A percentile compares a stretch with the other conserved stretches of the same genome.
These are phyloP conservation scores for Alviniconcha strummeri DNA, from an alignment of 2,888 invertebrate genomes.

Conservation along the genomic window DNA sequence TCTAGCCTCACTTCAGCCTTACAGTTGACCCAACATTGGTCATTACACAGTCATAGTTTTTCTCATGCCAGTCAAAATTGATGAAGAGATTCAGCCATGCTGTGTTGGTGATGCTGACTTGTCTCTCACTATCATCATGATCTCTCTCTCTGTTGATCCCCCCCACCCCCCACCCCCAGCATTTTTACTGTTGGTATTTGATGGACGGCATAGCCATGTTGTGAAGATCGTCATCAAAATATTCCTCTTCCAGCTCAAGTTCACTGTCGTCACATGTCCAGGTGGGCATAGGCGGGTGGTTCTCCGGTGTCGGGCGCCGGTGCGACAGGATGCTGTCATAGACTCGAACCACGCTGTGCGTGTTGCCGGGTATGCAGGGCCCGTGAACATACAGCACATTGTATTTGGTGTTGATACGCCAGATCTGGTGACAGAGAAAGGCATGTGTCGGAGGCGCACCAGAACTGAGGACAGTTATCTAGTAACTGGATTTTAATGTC, in stretches of 20 bases:
- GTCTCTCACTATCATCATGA: no score
- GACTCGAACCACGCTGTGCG: constrained; percentile 80
- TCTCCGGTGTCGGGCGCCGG: constrained; percentile 37
- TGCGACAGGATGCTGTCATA: constrained; percentile 85
- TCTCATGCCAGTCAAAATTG: no score
- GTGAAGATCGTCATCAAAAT: constrained; percentile 86
- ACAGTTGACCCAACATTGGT: no score
- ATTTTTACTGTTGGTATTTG: constrained; percentile 27
- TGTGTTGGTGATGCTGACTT: no score
- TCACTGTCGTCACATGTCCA: constrained; percentile 79
- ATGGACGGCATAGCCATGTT: constrained; percentile 77
- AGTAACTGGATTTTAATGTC: no score
- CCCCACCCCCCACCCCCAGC: no score
- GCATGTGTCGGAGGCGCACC: no score
- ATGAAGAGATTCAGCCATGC: no score
- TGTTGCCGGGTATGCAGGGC: constrained; percentile 87
- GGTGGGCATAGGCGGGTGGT: constrained; percentile 87
- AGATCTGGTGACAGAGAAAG: constrained; percentile 78
- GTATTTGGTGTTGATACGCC: constrained; percentile 94
- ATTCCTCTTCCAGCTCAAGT: constrained; percentile 80
- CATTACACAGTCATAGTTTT: no score
- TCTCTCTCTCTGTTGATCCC: no score
- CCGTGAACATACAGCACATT: constrained; percentile 94
- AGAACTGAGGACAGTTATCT: no score
- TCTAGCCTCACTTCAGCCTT: no score